phyloP scores from a whole-genome alignment of 2,888 invertebrate genomes.

The Acanthacorydalis orientalis region DNA sequence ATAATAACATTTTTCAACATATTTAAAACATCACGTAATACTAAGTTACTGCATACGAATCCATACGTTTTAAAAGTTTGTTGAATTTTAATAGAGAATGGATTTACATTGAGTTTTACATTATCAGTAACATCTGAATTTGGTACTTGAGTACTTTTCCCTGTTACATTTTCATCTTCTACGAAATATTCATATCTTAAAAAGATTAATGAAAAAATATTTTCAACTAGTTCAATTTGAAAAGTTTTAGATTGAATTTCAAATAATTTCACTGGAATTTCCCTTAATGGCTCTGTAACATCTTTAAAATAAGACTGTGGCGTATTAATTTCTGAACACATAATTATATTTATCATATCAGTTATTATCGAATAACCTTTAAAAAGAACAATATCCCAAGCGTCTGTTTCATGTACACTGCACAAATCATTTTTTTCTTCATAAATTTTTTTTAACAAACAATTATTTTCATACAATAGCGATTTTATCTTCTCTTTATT shows the following conservation, averaged over 20 bases:
- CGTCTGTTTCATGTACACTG: background rate
- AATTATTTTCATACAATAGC: constrained; percentile 3
- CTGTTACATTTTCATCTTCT: constrained; percentile 26
- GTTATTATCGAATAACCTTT: constrained; percentile 2
- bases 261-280: constrained; percentile 30
- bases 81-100: constrained; percentile 15
- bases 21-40: constrained; percentile 38
- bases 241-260: constrained; percentile 29
- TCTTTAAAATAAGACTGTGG: constrained; percentile 16
- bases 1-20: constrained; percentile 37
- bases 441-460: background rate
- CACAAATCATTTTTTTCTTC: background rate
- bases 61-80: constrained; percentile 23
- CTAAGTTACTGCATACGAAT: constrained; percentile 41
- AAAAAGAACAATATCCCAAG: constrained; percentile 3
- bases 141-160: no score
- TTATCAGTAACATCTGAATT: constrained; percentile 2
- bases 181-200: constrained; percentile 42
- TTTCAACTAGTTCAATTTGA: constrained; percentile 48
- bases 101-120: constrained; percentile 19
- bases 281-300: constrained; percentile 28
- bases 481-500: background rate
- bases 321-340: constrained; percentile 9
- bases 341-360: background rate
- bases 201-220: constrained; percentile 55